Evolutionary conservation across 2,888 invertebrate genomes (phyloP).

Genomic region (Melanostoma scalare): DNA sequence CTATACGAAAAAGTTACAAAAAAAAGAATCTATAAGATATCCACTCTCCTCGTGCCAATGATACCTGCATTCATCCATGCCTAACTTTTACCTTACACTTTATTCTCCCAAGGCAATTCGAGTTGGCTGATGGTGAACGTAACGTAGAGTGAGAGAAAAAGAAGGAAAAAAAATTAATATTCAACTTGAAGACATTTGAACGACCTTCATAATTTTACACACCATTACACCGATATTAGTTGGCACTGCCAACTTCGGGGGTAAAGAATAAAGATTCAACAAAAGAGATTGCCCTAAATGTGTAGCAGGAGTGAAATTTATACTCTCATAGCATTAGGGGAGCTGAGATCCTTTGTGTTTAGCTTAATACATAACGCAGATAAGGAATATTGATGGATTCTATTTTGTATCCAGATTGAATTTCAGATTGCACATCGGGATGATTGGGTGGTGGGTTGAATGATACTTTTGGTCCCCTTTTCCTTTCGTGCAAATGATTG

Average conservation of each 20-base stretch:
- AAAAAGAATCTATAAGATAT: slow-evolving; percentile 27
- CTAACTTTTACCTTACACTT: slow-evolving; percentile 31
- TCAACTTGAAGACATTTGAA: slow-evolving; percentile 72
- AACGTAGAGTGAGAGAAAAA: background rate
- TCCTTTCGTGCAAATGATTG: slow-evolving; percentile 57
- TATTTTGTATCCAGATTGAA: slow-evolving; percentile 73
- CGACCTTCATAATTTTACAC: slow-evolving; percentile 73
- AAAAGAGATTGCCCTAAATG: slow-evolving; percentile 41
- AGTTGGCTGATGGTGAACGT: slow-evolving; percentile 1
- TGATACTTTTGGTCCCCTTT: background rate
- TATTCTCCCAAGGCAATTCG: slow-evolving; percentile 44
- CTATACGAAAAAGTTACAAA: slow-evolving; percentile 4
- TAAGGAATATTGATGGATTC: slow-evolving; percentile 73
- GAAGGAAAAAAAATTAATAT: slow-evolving; percentile 67
- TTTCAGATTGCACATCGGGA: slow-evolving; percentile 68
- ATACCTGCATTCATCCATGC: slow-evolving; percentile 58
- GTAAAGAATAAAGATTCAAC: slow-evolving; percentile 17
- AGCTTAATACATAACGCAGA: slow-evolving; percentile 66
- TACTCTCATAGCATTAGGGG: slow-evolving; percentile 44
- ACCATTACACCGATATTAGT: slow-evolving; percentile 72
- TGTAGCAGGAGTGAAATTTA: slow-evolving; percentile 56
- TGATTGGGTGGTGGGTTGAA: slow-evolving; percentile 45
- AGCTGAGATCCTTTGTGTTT: slow-evolving; percentile 57
- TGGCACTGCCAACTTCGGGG: slow-evolving; percentile 39
- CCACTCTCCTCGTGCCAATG: slow-evolving; percentile 49